Base-by-base conservation (phyloP, 2,797 vertebrate genomes). In the Micrastur ruficollis region DNA sequence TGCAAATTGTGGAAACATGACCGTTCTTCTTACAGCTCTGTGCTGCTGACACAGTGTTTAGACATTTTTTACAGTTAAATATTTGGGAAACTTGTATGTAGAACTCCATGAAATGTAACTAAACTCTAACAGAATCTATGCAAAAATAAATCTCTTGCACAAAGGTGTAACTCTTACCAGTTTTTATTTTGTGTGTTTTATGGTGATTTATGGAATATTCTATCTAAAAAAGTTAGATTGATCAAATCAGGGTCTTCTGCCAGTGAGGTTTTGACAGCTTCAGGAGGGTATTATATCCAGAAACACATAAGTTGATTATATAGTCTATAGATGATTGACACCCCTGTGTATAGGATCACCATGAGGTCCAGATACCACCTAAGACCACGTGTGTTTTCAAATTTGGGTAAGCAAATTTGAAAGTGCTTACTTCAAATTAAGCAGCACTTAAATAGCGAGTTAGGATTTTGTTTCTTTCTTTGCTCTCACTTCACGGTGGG, bases 111-210 rank as follows among this genome's bases (percentile, higher is more conserved):
- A 47, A 74, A 76, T 66, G 81, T 79, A 82, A 62, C 11, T 31
- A 31, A 86, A 96, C 78, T 87, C 66, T 89, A 94, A 81, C 11
- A 20, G 42, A 65, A 90, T 46, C 65, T 83, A 49, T 55, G 40
- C 68, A 66, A 68, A 71, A 96, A 95, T 92, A 92, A 88, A 97
- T 26, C 26, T 91, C 65, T 72, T 86, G 20, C 53, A 86, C 61
- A 83, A 91, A 75, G 8, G 3, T 8, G 26, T 10, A 67, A 47
- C 23, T 73, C 7, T 13, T 15, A 18, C 11, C 5, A 5, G 31
- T 26, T n/a, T 74, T 55, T 40, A 31, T 58, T 63, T 58, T 26
- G 14, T 59, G 31, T 44, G 18, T 17, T 61, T 75, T 86, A 26
- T 4, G 23, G 29, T 38, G 11, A 50, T 70, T 31, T 31, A 36